Percentiles rank a stretch among this genome's conserved stretches.
Conservation (phyloP, 1,140 invertebrate species). For the Yoshiicerus persimilis region DNA sequence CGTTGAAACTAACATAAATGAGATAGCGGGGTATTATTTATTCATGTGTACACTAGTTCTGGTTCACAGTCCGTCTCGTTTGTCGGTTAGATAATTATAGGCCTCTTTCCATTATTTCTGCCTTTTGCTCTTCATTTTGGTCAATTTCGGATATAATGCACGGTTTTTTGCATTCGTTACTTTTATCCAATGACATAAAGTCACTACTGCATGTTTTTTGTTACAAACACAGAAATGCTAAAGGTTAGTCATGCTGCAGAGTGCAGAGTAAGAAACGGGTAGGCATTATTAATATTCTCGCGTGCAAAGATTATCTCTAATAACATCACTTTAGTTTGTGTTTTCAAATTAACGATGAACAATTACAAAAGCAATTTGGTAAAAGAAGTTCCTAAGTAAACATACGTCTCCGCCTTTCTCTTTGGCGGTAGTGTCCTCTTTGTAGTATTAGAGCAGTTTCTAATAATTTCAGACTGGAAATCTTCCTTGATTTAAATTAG, state of each 20-base stretch:
- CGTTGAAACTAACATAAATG: background rate
- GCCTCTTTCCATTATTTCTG: background rate
- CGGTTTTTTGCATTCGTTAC: background rate
- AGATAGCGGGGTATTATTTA: background rate
- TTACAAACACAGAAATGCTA: too few species aligned
- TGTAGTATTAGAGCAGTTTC: background rate
- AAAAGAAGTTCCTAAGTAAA: background rate
- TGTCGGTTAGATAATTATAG: background rate
- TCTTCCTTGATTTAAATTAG: background rate
- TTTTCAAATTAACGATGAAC: background rate
- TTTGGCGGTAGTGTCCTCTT: background rate
- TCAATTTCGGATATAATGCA: background rate
- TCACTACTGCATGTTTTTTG: too few species aligned
- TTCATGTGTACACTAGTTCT: background rate
- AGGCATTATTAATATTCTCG: too few species aligned
- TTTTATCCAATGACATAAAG: too few species aligned
- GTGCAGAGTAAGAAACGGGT: too few species aligned
- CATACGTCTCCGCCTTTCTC: background rate
- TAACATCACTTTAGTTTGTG: background rate
- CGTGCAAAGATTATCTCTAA: too few species aligned
- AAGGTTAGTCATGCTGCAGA: too few species aligned
- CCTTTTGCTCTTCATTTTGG: background rate
- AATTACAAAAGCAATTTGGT: background rate
- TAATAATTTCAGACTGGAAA: too few species aligned
- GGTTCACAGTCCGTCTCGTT: background rate